A percentile compares a stretch with the other conserved stretches of the same genome.
Conservation (phyloP, 2,113 vertebrate species). For the Megaptera novaeangliae region DNA sequence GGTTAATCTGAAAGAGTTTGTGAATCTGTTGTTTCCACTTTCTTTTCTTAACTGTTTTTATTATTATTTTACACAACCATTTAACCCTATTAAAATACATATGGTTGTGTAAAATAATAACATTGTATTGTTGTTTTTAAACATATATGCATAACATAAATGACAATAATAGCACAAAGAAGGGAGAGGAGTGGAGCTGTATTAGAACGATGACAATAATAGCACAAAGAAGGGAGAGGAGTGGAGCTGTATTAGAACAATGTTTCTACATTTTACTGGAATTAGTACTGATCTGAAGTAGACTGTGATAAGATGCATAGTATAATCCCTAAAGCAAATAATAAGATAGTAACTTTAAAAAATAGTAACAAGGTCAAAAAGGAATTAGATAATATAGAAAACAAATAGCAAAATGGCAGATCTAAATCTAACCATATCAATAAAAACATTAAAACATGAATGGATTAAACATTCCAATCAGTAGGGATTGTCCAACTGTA, state of each 20-base stretch:
- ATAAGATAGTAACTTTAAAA: neutral
- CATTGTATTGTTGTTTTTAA: neutral
- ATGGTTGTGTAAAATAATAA: neutral
- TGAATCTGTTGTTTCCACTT: neutral
- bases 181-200: neutral
- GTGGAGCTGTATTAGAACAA: neutral
- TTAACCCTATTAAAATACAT: neutral
- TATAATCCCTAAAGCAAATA: neutral
- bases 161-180: neutral
- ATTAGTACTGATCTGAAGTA: neutral
- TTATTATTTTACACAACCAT: no score
- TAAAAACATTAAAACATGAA: neutral
- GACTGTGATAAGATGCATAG: neutral
- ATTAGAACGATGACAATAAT: neutral
- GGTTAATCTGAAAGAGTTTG: neutral
- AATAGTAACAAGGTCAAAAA: neutral
- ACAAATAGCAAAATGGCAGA: neutral
- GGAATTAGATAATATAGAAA: neutral
- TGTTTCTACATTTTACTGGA: neutral
- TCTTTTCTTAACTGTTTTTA: neutral
- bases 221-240: neutral
- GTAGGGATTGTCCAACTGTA: neutral
- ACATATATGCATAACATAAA: neutral
- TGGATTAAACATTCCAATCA: neutral
- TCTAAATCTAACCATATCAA: neutral